Percentiles rank a stretch among this genome's conserved stretches.
phyloP scores from a whole-genome alignment of 2,797 vertebrate genomes.

The Lagocephalus sceleratus region DNA sequence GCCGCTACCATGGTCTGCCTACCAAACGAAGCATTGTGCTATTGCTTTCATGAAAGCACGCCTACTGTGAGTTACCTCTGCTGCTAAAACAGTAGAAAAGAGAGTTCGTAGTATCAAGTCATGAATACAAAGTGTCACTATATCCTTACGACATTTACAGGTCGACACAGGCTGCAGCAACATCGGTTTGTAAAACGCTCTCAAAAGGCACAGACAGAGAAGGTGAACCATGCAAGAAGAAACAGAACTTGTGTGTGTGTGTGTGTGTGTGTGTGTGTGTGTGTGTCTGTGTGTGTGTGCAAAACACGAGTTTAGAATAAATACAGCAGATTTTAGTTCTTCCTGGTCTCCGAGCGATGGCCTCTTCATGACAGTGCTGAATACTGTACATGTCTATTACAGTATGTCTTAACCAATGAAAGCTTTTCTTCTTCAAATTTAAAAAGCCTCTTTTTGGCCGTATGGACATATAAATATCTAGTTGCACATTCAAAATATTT shows the following conservation, averaged over 20 bases:
- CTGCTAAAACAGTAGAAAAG: slow-evolving; percentile 77
- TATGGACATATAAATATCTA: slow-evolving; percentile 42
- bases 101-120: slow-evolving; percentile 56
- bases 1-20: slow-evolving; percentile 28
- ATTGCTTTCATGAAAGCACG: slow-evolving; percentile 47
- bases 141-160: slow-evolving; percentile 85
- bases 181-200: slow-evolving; percentile 48
- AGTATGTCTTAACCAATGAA: slow-evolving; percentile 17
- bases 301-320: slow-evolving; percentile 67
- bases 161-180: slow-evolving; percentile 49
- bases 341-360: slow-evolving; percentile 24
- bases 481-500: slow-evolving; percentile 70
- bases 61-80: slow-evolving; percentile 30
- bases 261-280: too few relatives aligned
- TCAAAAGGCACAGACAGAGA: slow-evolving; percentile 73
- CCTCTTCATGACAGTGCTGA: slow-evolving; percentile 36
- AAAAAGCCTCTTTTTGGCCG: slow-evolving; percentile 29
- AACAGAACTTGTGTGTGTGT: slow-evolving; percentile 62
- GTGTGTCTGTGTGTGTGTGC: slow-evolving; percentile 3
- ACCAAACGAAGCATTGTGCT: slow-evolving; percentile 64
- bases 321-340: slow-evolving; percentile 60
- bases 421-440: slow-evolving; percentile 27
- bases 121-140: slow-evolving; percentile 78
- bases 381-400: slow-evolving; percentile 41
- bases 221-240: slow-evolving; percentile 66